Conservation (phyloP, 2,113 vertebrate genomes). For the Mustela lutreola region DNA sequence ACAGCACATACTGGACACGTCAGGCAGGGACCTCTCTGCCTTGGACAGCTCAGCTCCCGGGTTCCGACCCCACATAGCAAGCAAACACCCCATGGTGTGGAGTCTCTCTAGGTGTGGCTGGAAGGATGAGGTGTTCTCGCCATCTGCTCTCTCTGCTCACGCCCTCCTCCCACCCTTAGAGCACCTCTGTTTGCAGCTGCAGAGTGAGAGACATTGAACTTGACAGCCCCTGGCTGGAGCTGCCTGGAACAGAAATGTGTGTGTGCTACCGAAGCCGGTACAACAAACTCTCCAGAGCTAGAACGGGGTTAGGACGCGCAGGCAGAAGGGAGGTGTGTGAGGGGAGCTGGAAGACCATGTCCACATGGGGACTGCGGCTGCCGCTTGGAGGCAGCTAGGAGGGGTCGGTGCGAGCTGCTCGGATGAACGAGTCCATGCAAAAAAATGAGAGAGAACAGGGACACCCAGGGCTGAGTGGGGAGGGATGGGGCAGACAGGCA, state of each 20-base stretch:
- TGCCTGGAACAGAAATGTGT: not conserved
- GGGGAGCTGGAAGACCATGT: not conserved
- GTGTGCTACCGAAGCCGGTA: fast-evolving
- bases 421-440: not conserved
- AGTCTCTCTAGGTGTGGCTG: not conserved
- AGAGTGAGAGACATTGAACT: not conserved
- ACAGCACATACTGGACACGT: fast-evolving
- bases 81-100: not conserved
- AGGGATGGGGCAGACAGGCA: not conserved
- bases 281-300: not conserved
- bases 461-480: not conserved
- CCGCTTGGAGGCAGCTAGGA: not conserved
- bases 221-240: fast-evolving
- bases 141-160: not conserved
- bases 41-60: not conserved
- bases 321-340: not conserved
- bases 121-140: fast-evolving
- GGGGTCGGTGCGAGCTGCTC: not conserved
- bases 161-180: not conserved
- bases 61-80: not conserved
- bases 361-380: too few species aligned
- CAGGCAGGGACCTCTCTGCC: not conserved
- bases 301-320: not conserved
- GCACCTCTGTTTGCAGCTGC: not conserved
- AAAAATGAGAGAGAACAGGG: not conserved